phyloP scores from a whole-genome alignment of 1,140 invertebrate genomes.

The Alviniconcha marisindica region DNA sequence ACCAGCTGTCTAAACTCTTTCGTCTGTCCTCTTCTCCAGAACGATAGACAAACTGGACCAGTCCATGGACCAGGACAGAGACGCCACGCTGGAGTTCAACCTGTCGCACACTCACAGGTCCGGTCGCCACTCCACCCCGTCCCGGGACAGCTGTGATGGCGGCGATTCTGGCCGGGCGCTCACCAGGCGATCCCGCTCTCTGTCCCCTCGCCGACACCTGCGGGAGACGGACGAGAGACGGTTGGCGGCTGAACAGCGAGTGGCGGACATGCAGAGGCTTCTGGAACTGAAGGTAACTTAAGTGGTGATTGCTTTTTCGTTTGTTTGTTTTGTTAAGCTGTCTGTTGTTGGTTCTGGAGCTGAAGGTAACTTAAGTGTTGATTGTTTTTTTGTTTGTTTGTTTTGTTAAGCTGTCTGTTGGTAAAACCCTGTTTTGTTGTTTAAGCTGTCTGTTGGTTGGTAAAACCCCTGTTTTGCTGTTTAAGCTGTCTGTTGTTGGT shows the following conservation, averaged over 20 bases:
- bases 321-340: too few relatives aligned
- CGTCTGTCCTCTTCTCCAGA: conserved; percentile 30
- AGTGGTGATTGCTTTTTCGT: too few relatives aligned
- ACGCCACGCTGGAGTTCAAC: conserved; percentile 54
- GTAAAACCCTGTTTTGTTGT: too few relatives aligned
- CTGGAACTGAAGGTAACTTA: conserved; percentile 56
- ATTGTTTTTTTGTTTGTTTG: too few relatives aligned
- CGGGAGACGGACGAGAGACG: conserved; percentile 10
- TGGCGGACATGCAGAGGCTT: conserved; percentile 56
- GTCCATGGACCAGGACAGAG: conserved; percentile 35
- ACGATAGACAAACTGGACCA: conserved; percentile 50
- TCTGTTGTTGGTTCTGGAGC: too few relatives aligned
- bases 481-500: too few relatives aligned
- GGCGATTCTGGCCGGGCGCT: conserved; percentile 7
- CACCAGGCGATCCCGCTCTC: conserved; percentile 43
- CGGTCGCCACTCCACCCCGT: conserved; percentile 56
- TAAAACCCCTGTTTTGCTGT: too few relatives aligned
- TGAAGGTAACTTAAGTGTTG: too few relatives aligned
- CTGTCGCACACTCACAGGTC: conserved; percentile 44
- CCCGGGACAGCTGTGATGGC: conserved; percentile 39
- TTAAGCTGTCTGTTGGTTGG: too few relatives aligned
- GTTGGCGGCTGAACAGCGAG: conserved; percentile 36
- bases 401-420: too few relatives aligned
- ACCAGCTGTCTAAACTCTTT: too few relatives aligned
- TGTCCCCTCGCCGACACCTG: conserved; percentile 42